Conservation (phyloP, 1,140 invertebrate genomes). For the Orchestia grillus region DNA sequence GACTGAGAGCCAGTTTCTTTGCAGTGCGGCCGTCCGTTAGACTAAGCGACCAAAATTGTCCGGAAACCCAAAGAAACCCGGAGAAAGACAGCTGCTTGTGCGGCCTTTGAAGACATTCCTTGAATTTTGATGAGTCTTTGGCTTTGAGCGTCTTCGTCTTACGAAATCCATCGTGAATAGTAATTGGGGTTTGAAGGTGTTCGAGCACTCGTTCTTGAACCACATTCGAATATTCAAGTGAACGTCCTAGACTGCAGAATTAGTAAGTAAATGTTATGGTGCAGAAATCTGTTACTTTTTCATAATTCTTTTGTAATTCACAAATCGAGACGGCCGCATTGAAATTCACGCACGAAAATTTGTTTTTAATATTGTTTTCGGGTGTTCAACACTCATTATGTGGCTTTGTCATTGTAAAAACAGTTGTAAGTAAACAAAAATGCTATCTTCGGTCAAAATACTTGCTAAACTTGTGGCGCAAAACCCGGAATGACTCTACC, state of each 20-base stretch:
- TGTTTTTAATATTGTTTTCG: too few relatives aligned
- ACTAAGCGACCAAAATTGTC: slow-evolving; percentile 16
- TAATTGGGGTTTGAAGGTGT: slow-evolving; percentile 14
- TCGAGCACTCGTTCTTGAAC: background rate
- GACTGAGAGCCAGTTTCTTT: background rate
- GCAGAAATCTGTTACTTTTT: too few relatives aligned
- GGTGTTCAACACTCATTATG: too few relatives aligned
- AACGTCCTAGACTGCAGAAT: background rate
- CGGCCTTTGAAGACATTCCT: slow-evolving; percentile 24
- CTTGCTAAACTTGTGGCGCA: too few relatives aligned
- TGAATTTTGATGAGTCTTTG: slow-evolving; percentile 44
- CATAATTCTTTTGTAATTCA: too few relatives aligned
- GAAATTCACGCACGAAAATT: too few relatives aligned
- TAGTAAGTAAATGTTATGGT: background rate
- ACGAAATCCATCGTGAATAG: background rate
- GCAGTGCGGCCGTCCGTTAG: slow-evolving; percentile 24
- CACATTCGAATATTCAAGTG: background rate
- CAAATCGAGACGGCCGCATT: too few relatives aligned
- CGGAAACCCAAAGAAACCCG: slow-evolving; percentile 2
- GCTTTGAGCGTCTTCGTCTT: background rate
- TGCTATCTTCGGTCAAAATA: too few relatives aligned
- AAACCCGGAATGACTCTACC: too few relatives aligned
- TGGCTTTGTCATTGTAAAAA: too few relatives aligned
- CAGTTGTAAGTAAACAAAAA: too few relatives aligned
- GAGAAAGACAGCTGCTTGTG: slow-evolving; percentile 20